Conservation (phyloP, 2,797 vertebrate genomes). For the Anguilla obscura region DNA sequence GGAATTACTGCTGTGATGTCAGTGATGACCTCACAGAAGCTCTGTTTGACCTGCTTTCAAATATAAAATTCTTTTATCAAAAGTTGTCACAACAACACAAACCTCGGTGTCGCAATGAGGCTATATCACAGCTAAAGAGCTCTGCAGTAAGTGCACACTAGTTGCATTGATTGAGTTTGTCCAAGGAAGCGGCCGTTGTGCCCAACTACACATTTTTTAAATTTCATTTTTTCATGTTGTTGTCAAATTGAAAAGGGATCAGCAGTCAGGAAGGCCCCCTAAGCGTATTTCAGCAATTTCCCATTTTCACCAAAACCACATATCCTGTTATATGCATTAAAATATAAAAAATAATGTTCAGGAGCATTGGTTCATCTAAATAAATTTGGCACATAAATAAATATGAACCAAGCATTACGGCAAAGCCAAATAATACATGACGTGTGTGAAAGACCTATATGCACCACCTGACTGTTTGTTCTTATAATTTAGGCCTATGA, state of each 20-base stretch:
- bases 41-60: neutral
- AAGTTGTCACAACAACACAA: neutral
- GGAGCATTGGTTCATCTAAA: neutral
- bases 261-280: neutral
- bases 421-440: no score
- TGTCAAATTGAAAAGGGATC: neutral
- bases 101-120: neutral
- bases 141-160: neutral
- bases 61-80: neutral
- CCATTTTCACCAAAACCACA: neutral
- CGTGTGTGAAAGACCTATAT: neutral
- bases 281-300: constrained; percentile 6
- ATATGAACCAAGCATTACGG: no score
- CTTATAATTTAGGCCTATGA: no score
- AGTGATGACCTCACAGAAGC: neutral
- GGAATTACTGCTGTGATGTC: neutral
- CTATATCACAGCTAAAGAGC: neutral
- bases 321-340: neutral
- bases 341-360: neutral
- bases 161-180: neutral
- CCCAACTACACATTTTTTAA: neutral
- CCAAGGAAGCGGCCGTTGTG: neutral
- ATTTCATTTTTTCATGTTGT: neutral
- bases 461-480: neutral
- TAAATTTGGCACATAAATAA: no score